Percentiles rank a stretch among this genome's conserved stretches.
phyloP scores from a whole-genome alignment of 2,797 vertebrate species.

The Avahi laniger region DNA sequence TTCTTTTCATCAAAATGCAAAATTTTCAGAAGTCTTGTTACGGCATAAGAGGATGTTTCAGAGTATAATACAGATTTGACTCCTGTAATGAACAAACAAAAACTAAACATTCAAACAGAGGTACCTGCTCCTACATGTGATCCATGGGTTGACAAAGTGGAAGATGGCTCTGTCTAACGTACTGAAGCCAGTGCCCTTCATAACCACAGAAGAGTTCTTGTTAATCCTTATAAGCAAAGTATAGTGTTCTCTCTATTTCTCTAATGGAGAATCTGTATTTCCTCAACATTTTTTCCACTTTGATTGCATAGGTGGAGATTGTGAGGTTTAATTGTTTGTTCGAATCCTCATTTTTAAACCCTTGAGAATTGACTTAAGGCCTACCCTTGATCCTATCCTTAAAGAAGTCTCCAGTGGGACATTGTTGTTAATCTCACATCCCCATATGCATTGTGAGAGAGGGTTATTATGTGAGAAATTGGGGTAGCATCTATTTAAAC shows the following conservation, averaged over 20 bases:
- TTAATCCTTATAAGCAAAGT: neutral
- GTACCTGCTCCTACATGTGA: neutral
- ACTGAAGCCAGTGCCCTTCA: neutral
- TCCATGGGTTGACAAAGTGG: neutral
- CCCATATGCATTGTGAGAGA: neutral
- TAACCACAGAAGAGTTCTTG: neutral
- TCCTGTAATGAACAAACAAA: neutral
- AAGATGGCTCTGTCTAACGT: neutral
- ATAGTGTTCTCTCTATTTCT: no score
- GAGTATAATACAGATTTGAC: neutral
- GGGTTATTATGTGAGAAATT: neutral
- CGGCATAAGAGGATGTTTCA: neutral
- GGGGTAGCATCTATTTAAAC: neutral
- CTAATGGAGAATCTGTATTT: neutral
- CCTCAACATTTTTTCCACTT: neutral
- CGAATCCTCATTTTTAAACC: neutral
- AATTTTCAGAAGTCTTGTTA: neutral
- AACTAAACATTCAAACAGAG: neutral
- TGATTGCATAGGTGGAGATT: neutral
- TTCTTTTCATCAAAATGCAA: neutral
- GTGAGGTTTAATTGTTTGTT: neutral
- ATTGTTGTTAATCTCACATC: neutral
- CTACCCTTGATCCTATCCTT: neutral
- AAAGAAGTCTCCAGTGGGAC: neutral
- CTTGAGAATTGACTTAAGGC: neutral